A percentile compares a stretch with the other conserved stretches of the same genome.
These are phyloP conservation scores for Papilio polytes DNA, from an alignment of 1,140 invertebrate genomes.

Conservation along the genomic window DNA sequence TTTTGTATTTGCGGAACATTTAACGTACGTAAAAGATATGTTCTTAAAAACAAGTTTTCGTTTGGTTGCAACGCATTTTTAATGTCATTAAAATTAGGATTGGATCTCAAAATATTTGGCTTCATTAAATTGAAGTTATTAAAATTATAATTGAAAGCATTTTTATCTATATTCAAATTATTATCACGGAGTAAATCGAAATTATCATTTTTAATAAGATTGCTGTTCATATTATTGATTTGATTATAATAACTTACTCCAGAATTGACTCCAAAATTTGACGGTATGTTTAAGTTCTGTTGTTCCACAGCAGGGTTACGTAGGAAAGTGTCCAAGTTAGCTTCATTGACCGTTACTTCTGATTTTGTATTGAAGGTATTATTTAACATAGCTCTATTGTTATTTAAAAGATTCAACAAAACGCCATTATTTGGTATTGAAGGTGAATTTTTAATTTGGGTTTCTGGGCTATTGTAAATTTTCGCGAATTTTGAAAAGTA, in stretches of 20 bases:
- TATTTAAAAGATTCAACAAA: not conserved
- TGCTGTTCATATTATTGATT: not conserved
- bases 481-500: not conserved
- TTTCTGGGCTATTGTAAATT: not conserved
- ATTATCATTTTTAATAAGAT: not conserved
- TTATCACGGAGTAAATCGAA: not conserved
- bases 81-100: not conserved
- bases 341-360: not conserved
- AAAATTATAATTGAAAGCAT: not conserved
- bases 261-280: not conserved
- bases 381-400: not conserved
- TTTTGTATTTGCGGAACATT: slow-evolving; percentile 1
- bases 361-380: not conserved
- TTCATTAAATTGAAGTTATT: not conserved
- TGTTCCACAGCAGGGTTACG: not conserved
- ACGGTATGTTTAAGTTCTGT: not conserved
- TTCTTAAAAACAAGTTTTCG: not conserved
- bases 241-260: not conserved
- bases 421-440: not conserved
- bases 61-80: not conserved
- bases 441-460: not conserved
- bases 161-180: not conserved
- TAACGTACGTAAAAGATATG: not conserved
- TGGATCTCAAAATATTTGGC: not conserved
- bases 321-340: not conserved